Conservation (phyloP, 2,797 vertebrate genomes). For the Smutsia temminckii region DNA sequence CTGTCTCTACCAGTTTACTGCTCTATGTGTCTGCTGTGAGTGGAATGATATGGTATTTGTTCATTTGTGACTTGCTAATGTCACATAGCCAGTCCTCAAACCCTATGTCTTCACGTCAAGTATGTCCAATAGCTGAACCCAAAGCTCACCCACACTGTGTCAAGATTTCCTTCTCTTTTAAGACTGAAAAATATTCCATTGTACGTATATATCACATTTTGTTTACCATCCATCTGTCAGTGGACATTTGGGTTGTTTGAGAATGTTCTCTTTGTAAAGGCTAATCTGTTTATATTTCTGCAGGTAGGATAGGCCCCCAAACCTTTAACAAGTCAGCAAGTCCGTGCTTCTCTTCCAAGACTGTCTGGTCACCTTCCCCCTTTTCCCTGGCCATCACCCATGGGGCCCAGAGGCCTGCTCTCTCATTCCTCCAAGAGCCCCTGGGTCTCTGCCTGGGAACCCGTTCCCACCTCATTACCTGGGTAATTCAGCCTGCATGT, state of each 20-base stretch:
- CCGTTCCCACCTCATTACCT: not conserved
- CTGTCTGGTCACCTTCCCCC: not conserved
- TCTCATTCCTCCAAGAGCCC: not conserved
- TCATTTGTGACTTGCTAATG: not conserved
- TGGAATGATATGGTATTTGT: no score
- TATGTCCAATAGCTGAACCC: no score
- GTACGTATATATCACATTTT: not conserved
- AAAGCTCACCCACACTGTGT: not conserved
- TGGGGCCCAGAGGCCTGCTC: not conserved
- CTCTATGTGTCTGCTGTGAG: not conserved
- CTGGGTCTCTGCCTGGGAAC: not conserved
- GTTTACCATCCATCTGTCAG: not conserved
- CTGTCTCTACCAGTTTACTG: not conserved
- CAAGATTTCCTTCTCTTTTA: not conserved
- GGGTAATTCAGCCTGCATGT: not conserved
- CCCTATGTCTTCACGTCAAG: no score
- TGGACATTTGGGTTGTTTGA: no score
- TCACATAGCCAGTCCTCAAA: not conserved
- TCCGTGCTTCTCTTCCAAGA: not conserved
- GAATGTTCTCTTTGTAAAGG: not conserved
- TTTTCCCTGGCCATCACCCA: accelerated
- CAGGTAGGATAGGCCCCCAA: not conserved
- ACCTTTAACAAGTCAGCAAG: not conserved
- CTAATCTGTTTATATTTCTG: not conserved
- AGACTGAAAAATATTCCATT: not conserved